phyloP scores from a whole-genome alignment of 1,140 invertebrate genomes.

The Cecropterus lyciades region DNA sequence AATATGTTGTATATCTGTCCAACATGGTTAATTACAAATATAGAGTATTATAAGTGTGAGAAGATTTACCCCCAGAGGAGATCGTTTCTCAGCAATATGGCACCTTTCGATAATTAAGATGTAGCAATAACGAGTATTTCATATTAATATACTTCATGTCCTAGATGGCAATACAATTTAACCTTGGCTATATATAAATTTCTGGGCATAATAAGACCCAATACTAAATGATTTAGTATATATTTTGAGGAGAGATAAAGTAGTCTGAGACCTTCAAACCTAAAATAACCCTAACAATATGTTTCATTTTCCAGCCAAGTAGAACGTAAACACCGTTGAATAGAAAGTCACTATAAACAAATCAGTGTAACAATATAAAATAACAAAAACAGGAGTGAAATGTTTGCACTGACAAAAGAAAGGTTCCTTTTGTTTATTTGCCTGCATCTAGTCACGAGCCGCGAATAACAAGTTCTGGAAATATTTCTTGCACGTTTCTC shows the following conservation, averaged over 20 bases:
- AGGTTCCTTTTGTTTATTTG: constrained; percentile 8
- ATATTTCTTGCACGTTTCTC: background rate
- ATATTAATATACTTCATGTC: too few relatives aligned
- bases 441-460: background rate
- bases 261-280: constrained; percentile 10
- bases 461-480: background rate
- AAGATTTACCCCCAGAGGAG: too few relatives aligned
- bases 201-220: background rate
- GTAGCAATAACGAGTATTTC: too few relatives aligned
- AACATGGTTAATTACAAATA: too few relatives aligned
- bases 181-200: too few relatives aligned
- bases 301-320: constrained; percentile 15
- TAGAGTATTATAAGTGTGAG: too few relatives aligned
- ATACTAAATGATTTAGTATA: background rate
- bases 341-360: constrained; percentile 24
- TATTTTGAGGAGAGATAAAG: background rate
- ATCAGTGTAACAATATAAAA: constrained; percentile 7
- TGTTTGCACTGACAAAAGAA: background rate
- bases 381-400: constrained; percentile 9
- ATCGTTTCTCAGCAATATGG: too few relatives aligned
- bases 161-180: too few relatives aligned
- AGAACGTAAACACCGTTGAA: constrained; percentile 1
- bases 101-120: too few relatives aligned
- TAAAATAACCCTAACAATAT: constrained; percentile 23
- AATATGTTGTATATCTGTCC: too few relatives aligned